phyloP scores from a whole-genome alignment of 2,888 invertebrate species.

The Nemapogon koenigi region DNA sequence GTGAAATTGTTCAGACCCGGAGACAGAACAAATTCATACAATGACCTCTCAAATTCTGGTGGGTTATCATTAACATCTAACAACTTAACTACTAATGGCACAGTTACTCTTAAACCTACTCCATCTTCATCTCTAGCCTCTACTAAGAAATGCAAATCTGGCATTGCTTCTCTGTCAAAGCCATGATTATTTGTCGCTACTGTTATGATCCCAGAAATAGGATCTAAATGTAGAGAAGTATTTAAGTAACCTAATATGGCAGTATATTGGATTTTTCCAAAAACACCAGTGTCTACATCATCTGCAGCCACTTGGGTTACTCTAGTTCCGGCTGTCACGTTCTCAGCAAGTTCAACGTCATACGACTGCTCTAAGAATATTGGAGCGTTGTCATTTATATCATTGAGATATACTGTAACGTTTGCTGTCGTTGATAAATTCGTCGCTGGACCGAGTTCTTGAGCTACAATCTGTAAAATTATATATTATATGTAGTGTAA shows the following conservation, averaged over 20 bases:
- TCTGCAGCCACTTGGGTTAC: slow-evolving; percentile 80
- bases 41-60: slow-evolving; percentile 80
- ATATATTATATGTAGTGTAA: slow-evolving; percentile 3
- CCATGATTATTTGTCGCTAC: slow-evolving; percentile 77
- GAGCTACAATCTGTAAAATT: slow-evolving; percentile 74
- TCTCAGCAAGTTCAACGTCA: slow-evolving; percentile 79
- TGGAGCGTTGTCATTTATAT: slow-evolving; percentile 89
- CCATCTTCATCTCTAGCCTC: slow-evolving; percentile 90
- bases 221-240: slow-evolving; percentile 79
- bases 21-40: slow-evolving; percentile 83
- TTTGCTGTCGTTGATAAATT: slow-evolving; percentile 77
- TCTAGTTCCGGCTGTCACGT: slow-evolving; percentile 75
- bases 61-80: slow-evolving; percentile 85
- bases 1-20: slow-evolving; percentile 78
- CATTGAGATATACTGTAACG: slow-evolving; percentile 81
- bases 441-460: slow-evolving; percentile 79
- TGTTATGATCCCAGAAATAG: slow-evolving; percentile 79
- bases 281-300: slow-evolving; percentile 81
- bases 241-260: slow-evolving; percentile 79
- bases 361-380: slow-evolving; percentile 77
- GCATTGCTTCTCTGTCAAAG: slow-evolving; percentile 83
- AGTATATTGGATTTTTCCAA: slow-evolving; percentile 80
- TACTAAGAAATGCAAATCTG: slow-evolving; percentile 79
- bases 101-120: slow-evolving; percentile 75
- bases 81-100: slow-evolving; percentile 77